Percentiles rank a stretch among this genome's conserved stretches.
phyloP scores from a whole-genome alignment of 1,140 invertebrate species.

The Polypedilum vanderplanki region DNA sequence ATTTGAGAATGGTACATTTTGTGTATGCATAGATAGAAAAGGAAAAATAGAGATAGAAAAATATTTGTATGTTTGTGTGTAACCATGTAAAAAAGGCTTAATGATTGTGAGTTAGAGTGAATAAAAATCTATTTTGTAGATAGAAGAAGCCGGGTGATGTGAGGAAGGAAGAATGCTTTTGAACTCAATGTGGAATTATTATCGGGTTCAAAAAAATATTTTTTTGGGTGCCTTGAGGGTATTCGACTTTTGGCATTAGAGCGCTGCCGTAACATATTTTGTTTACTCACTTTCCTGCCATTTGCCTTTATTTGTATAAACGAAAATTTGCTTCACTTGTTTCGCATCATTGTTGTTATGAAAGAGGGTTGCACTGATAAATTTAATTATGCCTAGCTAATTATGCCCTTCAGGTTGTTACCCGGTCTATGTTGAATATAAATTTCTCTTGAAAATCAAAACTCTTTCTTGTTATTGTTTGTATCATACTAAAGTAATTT shows the following conservation, averaged over 20 bases:
- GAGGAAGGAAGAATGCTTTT: too few species aligned
- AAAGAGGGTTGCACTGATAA: background rate
- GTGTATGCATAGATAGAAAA: too few species aligned
- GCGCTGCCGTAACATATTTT: background rate
- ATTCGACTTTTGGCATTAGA: slow-evolving; percentile 3
- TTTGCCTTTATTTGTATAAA: background rate
- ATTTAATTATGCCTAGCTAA: slow-evolving; percentile 14
- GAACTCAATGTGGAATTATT: background rate
- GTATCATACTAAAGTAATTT: too few species aligned
- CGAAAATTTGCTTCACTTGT: background rate
- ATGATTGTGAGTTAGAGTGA: too few species aligned
- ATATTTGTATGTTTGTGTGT: too few species aligned
- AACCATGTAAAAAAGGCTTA: too few species aligned
- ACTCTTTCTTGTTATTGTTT: too few species aligned
- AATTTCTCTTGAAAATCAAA: too few species aligned
- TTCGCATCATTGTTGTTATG: background rate
- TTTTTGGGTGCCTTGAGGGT: background rate
- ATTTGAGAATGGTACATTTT: too few species aligned
- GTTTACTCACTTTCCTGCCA: background rate
- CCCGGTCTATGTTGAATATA: background rate
- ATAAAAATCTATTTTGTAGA: too few species aligned
- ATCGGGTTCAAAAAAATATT: background rate
- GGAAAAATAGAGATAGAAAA: too few species aligned
- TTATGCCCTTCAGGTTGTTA: slow-evolving; percentile 11
- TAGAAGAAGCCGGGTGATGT: too few species aligned